Evolutionary conservation across 2,888 invertebrate genomes (phyloP).

Genomic region (Eurois occulta): DNA sequence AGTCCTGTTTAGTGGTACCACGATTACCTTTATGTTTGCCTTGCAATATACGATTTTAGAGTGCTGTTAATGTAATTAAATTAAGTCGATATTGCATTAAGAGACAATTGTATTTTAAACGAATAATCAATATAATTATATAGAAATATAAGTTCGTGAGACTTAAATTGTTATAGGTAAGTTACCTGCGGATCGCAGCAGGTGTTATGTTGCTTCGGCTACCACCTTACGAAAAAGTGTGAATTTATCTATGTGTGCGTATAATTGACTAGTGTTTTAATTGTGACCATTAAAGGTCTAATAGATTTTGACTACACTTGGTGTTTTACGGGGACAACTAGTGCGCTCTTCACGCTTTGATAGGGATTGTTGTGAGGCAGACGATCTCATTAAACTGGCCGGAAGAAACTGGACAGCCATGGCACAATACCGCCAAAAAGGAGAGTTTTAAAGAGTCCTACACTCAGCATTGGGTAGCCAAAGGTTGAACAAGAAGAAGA

Average conservation of each 20-base stretch:
- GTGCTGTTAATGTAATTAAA: constrained; percentile 69
- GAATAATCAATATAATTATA: constrained; percentile 6
- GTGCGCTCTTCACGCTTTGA: too few relatives aligned
- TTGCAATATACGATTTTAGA: constrained; percentile 67
- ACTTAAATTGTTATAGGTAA: not conserved
- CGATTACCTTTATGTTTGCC: constrained; percentile 71
- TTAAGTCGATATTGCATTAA: constrained; percentile 63
- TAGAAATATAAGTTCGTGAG: not conserved
- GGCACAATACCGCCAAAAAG: too few relatives aligned
- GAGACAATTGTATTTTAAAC: constrained; percentile 40
- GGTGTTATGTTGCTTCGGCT: not conserved
- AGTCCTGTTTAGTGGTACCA: constrained; percentile 73
- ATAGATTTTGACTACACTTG: not conserved
- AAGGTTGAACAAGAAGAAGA: too few relatives aligned
- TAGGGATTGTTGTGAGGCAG: not conserved
- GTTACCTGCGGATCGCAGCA: not conserved
- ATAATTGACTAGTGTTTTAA: not conserved
- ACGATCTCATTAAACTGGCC: too few relatives aligned
- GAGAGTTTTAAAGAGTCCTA: too few relatives aligned
- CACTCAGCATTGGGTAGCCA: too few relatives aligned
- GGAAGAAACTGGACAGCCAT: too few relatives aligned
- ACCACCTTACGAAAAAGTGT: not conserved
- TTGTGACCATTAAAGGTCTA: not conserved
- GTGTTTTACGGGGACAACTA: not conserved
- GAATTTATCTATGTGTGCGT: not conserved